A percentile compares a stretch with the other conserved stretches of the same genome.
Evolutionary conservation across 2,113 vertebrate species (phyloP).

Genomic region (Microcebus jonahi): DNA sequence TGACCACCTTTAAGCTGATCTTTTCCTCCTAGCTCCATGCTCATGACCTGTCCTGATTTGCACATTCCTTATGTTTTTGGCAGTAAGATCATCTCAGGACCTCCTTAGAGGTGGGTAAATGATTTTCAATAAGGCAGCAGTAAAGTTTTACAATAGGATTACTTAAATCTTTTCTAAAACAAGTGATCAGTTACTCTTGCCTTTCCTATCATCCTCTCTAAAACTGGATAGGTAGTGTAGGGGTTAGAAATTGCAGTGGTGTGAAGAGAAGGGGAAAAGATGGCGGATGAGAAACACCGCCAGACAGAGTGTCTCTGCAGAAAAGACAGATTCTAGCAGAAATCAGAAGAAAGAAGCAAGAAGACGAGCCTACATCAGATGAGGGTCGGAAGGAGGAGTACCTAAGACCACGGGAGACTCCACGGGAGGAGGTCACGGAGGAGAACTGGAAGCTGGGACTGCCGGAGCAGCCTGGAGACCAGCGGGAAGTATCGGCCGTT

Average conservation of each 20-base stretch:
- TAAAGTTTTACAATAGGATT: not conserved
- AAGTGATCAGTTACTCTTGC: not conserved
- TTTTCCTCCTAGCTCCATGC: not conserved
- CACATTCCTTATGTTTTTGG: not conserved
- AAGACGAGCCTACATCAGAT: no score
- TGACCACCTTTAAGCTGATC: not conserved
- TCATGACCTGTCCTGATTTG: not conserved
- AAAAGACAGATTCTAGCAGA: no score
- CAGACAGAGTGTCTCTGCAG: no score
- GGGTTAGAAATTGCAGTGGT: not conserved
- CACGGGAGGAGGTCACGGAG: no score
- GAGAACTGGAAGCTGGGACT: no score
- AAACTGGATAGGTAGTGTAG: not conserved
- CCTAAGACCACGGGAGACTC: no score
- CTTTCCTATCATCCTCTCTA: conserved; percentile 45
- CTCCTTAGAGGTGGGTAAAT: not conserved
- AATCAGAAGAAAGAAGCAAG: no score
- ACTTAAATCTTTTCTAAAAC: not conserved
- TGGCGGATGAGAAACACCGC: no score
- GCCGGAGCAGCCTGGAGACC: no score
- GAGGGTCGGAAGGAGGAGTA: no score
- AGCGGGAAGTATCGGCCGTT: no score
- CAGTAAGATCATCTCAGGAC: not conserved
- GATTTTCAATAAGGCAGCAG: not conserved
- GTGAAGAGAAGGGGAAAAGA: no score